Evolutionary conservation across 2,113 vertebrate species (phyloP).

Genomic region (Dolichotis patagonum): DNA sequence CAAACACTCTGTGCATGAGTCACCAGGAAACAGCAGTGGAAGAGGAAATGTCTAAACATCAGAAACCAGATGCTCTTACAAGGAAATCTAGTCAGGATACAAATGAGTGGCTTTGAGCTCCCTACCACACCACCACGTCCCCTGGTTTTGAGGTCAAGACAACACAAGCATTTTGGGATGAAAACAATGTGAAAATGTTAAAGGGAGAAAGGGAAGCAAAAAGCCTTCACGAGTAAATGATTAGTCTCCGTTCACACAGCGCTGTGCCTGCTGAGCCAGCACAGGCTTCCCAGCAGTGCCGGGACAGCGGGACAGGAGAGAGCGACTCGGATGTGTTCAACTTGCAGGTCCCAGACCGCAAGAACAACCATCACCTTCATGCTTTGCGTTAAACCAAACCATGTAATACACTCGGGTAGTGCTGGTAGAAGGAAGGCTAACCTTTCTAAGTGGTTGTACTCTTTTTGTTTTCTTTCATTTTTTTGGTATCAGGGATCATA

Average conservation of each 20-base stretch:
- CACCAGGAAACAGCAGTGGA: constrained; percentile 62
- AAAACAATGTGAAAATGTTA: constrained; percentile 26
- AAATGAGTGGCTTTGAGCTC: neutral
- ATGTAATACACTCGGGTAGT: neutral
- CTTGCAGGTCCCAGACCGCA: neutral
- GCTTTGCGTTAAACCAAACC: neutral
- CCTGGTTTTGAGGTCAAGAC: neutral
- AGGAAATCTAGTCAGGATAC: neutral
- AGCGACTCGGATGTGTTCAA: accelerated
- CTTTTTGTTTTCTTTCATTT: too few species aligned
- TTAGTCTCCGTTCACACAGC: neutral
- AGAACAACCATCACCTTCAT: neutral
- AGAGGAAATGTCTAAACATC: constrained; percentile 61
- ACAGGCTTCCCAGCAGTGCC: accelerated
- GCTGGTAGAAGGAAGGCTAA: too few species aligned
- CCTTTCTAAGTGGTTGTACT: neutral
- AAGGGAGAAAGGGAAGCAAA: neutral
- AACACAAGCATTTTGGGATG: neutral
- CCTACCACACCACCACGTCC: neutral
- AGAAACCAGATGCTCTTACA: constrained; percentile 72
- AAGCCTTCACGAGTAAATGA: neutral
- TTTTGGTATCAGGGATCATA: too few species aligned
- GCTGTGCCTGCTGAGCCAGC: neutral
- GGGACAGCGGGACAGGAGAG: neutral
- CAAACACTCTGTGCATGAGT: constrained; percentile 74